Base-by-base conservation (phyloP, 1,140 invertebrate genomes). In the Bombyx mori region DNA sequence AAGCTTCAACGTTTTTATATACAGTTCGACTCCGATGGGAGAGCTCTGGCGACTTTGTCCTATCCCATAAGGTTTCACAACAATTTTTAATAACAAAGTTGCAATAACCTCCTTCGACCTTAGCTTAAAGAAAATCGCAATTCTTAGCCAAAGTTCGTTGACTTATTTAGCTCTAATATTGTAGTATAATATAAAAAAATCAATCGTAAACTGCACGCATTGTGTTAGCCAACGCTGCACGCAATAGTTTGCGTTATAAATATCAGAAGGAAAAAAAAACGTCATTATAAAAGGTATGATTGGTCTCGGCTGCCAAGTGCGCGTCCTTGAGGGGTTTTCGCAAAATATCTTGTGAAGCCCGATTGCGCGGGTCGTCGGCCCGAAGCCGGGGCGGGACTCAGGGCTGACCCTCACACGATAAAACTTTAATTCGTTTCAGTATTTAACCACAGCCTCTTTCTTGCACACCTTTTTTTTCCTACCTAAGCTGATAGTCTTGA, bases 291-390 rank as follows among this genome's bases (percentile, higher is more conserved):
- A 79, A 69, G 75, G 73, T 77, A 76, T 79, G 72, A 84, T 82
- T 84, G 75, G 81, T 79, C 71, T 73, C 81, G 79, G 69, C 68
- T 66, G 60, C 61, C 72, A 68, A 73, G 68, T 72, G 66, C 68
- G 60, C 58, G 73, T 70, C 81, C 79, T 84, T 84, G 79, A 61
- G 62, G 56, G 58, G 63, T 81, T 83, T 83, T 82, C 79, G 76
- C 75, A 75, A 79, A 77, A 62, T 65, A 50, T 46, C 45, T 47
- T 47, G 61, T 56, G 61, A 71, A 69, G 62, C 56, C 49, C 53
- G 63, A 74, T 78, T 75, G 73, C 72, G 63, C 53, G 57, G 63
- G 73, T 75, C 74, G 64, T 60, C 65, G 74, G 68, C 75, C 71
- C 69, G 71, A 61, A 66, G 67, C 69, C 50, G 42, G 2, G 43